phyloP scores from a whole-genome alignment of 2,797 vertebrate species.

The Myotis planiceps region DNA sequence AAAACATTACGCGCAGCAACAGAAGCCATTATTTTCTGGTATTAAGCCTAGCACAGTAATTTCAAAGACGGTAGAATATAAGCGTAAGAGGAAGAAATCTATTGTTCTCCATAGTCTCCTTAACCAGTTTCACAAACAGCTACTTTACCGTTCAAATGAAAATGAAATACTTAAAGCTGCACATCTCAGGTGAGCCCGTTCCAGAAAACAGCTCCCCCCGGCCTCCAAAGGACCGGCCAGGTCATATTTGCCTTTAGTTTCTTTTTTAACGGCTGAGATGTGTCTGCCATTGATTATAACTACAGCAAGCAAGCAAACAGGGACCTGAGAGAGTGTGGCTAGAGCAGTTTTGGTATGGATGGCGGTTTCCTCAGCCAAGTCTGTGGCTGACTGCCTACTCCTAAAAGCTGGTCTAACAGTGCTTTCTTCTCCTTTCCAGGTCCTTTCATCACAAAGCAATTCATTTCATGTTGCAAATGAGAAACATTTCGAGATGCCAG shows the following conservation, averaged over 20 bases:
- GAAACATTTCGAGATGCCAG: conserved; percentile 79
- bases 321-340: background rate
- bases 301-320: background rate
- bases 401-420: conserved; percentile 76
- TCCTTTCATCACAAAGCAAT: conserved; percentile 63
- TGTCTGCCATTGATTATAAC: background rate
- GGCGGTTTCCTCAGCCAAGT: background rate
- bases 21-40: background rate
- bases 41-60: background rate
- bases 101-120: conserved; percentile 26
- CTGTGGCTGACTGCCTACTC: conserved; percentile 60
- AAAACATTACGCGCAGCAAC: background rate
- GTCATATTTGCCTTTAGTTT: background rate
- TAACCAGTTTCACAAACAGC: conserved; percentile 4
- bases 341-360: background rate
- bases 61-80: conserved; percentile 21
- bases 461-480: conserved; percentile 82
- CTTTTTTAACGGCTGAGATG: background rate
- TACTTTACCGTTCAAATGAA: conserved; percentile 4
- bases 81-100: conserved; percentile 12
- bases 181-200: background rate
- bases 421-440: conserved; percentile 76
- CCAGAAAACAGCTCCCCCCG: background rate
- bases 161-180: background rate
- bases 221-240: background rate